phyloP scores from a whole-genome alignment of 2,888 invertebrate genomes.

The Andrena flavipes region DNA sequence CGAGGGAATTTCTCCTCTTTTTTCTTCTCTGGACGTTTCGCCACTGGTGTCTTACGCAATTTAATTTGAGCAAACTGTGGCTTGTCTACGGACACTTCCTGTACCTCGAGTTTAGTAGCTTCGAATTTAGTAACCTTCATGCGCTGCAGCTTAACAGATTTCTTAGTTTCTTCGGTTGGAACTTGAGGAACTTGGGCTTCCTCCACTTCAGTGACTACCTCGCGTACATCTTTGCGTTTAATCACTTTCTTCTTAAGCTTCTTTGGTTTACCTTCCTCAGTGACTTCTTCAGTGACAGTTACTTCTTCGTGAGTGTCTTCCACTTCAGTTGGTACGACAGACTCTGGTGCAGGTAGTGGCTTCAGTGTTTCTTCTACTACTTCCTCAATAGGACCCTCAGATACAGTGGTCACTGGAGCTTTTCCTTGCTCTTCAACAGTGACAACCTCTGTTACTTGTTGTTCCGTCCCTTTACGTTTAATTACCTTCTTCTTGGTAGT shows the following conservation, averaged over 20 bases:
- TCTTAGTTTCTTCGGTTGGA: constrained; percentile 72
- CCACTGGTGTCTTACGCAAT: constrained; percentile 68
- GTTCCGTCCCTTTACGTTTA: constrained; percentile 68
- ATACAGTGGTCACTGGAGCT: constrained; percentile 80
- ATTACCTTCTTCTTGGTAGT: constrained; percentile 80
- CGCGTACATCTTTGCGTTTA: constrained; percentile 63
- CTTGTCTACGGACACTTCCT: constrained; percentile 58
- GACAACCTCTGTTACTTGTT: constrained; percentile 74
- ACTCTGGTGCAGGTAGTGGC: constrained; percentile 68
- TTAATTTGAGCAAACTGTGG: constrained; percentile 56
- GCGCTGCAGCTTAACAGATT: constrained; percentile 72
- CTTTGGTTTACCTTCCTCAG: constrained; percentile 81
- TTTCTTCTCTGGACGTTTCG: constrained; percentile 78
- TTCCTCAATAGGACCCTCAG: constrained; percentile 82
- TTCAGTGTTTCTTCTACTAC: constrained; percentile 70
- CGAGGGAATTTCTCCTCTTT: constrained; percentile 82
- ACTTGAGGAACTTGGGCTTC: constrained; percentile 68
- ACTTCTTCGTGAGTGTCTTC: constrained; percentile 67
- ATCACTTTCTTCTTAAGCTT: constrained; percentile 78
- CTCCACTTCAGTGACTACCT: constrained; percentile 73
- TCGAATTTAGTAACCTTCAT: constrained; percentile 63
- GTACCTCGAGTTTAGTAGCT: constrained; percentile 76
- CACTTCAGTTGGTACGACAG: constrained; percentile 71
- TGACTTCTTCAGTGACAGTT: constrained; percentile 69
- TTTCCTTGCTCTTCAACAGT: constrained; percentile 67